Evolutionary conservation across 2,888 invertebrate genomes (phyloP).

Genomic region (Caenorhabditis auriculariae): DNA sequence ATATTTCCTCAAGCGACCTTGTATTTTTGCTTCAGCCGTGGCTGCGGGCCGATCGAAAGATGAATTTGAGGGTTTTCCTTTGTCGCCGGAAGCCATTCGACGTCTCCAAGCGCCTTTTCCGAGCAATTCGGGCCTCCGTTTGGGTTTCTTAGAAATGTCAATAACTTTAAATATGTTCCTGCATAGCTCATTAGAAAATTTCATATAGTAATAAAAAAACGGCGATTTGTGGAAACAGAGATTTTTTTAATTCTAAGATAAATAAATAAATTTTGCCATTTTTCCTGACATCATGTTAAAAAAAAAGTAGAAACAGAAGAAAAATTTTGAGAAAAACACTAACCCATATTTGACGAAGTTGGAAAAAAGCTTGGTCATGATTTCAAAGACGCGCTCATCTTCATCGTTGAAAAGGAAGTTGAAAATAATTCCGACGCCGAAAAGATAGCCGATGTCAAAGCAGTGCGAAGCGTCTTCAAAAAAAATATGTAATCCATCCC

Average conservation of each 20-base stretch:
- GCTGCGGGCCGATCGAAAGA: slow-evolving; percentile 12
- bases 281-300: background rate
- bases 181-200: no score
- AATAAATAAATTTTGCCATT: background rate
- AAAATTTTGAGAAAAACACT: slow-evolving; percentile 6
- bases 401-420: slow-evolving; percentile 44
- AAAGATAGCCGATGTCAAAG: slow-evolving; percentile 51
- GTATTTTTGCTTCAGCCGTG: slow-evolving; percentile 14
- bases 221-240: no score
- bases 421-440: slow-evolving; percentile 50
- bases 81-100: slow-evolving; percentile 21
- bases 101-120: slow-evolving; percentile 1
- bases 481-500: no score
- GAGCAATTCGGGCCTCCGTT: slow-evolving; percentile 20
- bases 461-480: slow-evolving; percentile 54
- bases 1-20: no score
- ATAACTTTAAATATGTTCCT: background rate
- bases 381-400: slow-evolving; percentile 45
- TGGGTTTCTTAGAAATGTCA: slow-evolving; percentile 19
- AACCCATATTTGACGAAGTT: slow-evolving; percentile 56
- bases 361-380: slow-evolving; percentile 44
- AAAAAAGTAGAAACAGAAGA: no score
- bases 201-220: no score
- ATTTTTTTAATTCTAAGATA: no score
- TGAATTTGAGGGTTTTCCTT: slow-evolving; percentile 23